Base-by-base conservation (phyloP, 2,888 invertebrate genomes). In the Hipparchia sbordonii region DNA sequence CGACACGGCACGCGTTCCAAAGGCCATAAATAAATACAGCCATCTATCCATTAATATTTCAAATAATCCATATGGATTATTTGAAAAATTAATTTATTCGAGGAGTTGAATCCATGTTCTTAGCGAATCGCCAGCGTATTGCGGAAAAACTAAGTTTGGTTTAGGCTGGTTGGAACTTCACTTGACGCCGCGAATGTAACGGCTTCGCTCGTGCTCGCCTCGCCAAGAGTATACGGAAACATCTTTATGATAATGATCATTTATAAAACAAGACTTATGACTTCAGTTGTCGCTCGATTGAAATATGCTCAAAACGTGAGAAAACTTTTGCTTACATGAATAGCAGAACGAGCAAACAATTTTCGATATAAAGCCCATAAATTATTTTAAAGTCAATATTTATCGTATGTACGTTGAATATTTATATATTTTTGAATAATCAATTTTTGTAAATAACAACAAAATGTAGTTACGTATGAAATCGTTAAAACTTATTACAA, bases 351-450 rank as follows among this genome's bases (percentile, higher is more conserved):
- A 73, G 70, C 80, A 80, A 79, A 80, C 78, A 79, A 80, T 79
- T 79, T 79, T 79, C 79, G 79, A 80, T 79, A 70, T 78, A 76
- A 77, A 73, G 48, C 71, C 63, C 70, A 67, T 76, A 51, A 52
- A 71, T 60, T 72, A 46, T 65, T 71, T 23, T 70, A 62, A 13
- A 57, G 7, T 61, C 69, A 68, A 46, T 52, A 68, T 71, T 70
- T 65, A 70, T 71, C 12, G 60, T 60, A 70, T 71, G 67, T 74
- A 73, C 70, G 76, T 82, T 77, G 81, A 82, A 80, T 72, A 81
- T 82, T 83, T 85, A 85, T 84, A 85, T 90, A 89, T 91, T 91
- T 90, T 90, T 85, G 87, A 90, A 85, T 82, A 77, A 84, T 84
- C 67, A 52, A 84, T 89, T 84, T 89, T 89, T 91, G 91, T 92